Percentiles rank a stretch among this genome's conserved stretches.
Conservation (phyloP, 1,140 invertebrate genomes). For the Geopemphigus sp. region DNA sequence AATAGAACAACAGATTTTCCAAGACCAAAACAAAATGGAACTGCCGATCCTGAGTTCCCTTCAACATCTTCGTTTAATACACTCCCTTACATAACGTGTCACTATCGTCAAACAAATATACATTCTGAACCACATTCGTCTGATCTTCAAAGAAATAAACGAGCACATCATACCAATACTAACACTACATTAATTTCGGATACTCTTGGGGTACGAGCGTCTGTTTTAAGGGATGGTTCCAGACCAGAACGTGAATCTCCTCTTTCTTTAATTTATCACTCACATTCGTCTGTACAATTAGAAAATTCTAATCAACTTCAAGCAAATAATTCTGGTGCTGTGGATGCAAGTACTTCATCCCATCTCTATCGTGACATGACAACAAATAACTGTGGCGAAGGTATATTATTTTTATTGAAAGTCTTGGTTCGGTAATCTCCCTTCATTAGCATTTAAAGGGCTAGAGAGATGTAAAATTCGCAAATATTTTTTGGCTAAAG, state of each 20-base stretch:
- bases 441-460: too few species aligned
- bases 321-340: slow-evolving; percentile 33
- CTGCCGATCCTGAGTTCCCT: slow-evolving; percentile 2
- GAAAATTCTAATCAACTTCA: slow-evolving; percentile 42
- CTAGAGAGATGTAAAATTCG: too few species aligned
- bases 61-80: slow-evolving; percentile 18
- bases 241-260: slow-evolving; percentile 53
- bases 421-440: background rate
- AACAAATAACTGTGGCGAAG: slow-evolving; percentile 41
- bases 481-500: too few species aligned
- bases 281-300: slow-evolving; percentile 42
- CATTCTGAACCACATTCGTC: slow-evolving; percentile 25
- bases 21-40: slow-evolving; percentile 39
- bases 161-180: slow-evolving; percentile 53
- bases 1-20: slow-evolving; percentile 23
- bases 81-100: slow-evolving; percentile 11
- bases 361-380: slow-evolving; percentile 32
- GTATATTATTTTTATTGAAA: background rate
- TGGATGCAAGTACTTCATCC: slow-evolving; percentile 11
- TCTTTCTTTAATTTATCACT: slow-evolving; percentile 44
- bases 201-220: slow-evolving; percentile 58
- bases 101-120: slow-evolving; percentile 30
- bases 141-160: slow-evolving; percentile 59
- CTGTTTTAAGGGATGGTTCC: slow-evolving; percentile 65
- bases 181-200: slow-evolving; percentile 36